A percentile compares a stretch with the other conserved stretches of the same genome.
Conservation (phyloP, 2,888 invertebrate species). For the Apotomis capreana region DNA sequence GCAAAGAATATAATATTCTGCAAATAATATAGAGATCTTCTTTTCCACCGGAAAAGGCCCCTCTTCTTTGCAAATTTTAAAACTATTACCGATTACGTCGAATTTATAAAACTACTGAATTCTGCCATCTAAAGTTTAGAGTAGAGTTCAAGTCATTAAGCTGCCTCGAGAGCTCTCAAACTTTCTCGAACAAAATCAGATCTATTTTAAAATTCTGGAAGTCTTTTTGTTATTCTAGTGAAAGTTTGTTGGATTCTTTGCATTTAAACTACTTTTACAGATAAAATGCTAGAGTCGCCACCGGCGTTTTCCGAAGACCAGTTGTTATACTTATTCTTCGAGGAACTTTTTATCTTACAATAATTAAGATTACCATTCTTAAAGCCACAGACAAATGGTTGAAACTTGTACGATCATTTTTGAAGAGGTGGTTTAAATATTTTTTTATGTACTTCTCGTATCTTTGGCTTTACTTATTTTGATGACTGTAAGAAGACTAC, state of each 20-base stretch:
- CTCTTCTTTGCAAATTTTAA: background rate
- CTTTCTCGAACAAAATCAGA: slow-evolving; percentile 15
- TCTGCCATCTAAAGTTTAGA: slow-evolving; percentile 9
- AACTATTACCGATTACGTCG: background rate
- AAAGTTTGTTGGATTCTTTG: slow-evolving; percentile 19
- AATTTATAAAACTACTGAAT: slow-evolving; percentile 3
- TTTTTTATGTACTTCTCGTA: too few relatives aligned
- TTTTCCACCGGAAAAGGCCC: too few relatives aligned
- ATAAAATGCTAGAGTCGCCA: slow-evolving; percentile 2
- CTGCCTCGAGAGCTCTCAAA: slow-evolving; percentile 9
- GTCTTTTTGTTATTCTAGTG: slow-evolving; percentile 12
- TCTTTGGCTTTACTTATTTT: background rate
- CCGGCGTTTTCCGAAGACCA: slow-evolving; percentile 4
- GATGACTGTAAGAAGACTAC: background rate
- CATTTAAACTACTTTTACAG: slow-evolving; percentile 12
- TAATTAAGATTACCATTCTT: slow-evolving; percentile 4
- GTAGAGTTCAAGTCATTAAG: slow-evolving; percentile 13
- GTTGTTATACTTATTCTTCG: background rate
- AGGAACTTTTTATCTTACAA: slow-evolving; percentile 14
- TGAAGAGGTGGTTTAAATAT: too few relatives aligned
- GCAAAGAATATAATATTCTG: too few relatives aligned
- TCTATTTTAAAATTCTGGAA: slow-evolving; percentile 14
- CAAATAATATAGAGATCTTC: too few relatives aligned
- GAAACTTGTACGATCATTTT: background rate
- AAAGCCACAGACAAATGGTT: background rate